Evolutionary conservation across 2,888 invertebrate species (phyloP), one percentile per base, ranked within the genome.

Genomic region (Cartodere bifasciata): DNA sequence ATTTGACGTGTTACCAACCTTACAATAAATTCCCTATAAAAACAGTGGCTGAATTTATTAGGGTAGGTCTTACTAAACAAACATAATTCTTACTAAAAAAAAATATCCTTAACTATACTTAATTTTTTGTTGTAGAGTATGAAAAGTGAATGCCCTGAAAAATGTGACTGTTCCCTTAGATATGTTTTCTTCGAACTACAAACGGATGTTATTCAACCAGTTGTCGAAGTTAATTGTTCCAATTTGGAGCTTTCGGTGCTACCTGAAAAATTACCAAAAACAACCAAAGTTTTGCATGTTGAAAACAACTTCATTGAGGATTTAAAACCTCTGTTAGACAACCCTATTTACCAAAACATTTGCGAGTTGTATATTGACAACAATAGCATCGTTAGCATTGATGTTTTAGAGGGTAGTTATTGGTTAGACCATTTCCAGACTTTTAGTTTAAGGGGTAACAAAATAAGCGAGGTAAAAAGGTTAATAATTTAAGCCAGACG

Each of bases 401-500:
- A 75, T 23, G 67, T 71, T 2, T 55, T 87, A 32, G 87, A 87
- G 49, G 80, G 79, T 11, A 73, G 82, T 0, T 70, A 75, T 46
- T 88, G 84, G 84, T 66, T 87, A 41, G 67, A 72, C 16, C 70
- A 74, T 29, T 86, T 87, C 51, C 67, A 85, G 29, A 70, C 82
- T 3, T 61, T 87, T n/a, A 84, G 81, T 47, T 63, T 88, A 16
- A 67, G 72, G 23, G 76, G 76, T 23, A 88, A 87, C 53, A 64
- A 66, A 46, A 52, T 87, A 24, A 68, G 70, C 29, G 76, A 82
- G 65, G 83, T 84, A 55, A 46, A 50, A 51, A 20, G 16, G 12
- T 9, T 23, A 9, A 17, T 7, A 17, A 17, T 17, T 17, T 17
- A 9, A 20, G 20, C 20, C 6, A 20, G 20, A 20, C 20, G 20